Conservation (phyloP, 2,888 invertebrate species). For the Pardosa pseudoannulata region DNA sequence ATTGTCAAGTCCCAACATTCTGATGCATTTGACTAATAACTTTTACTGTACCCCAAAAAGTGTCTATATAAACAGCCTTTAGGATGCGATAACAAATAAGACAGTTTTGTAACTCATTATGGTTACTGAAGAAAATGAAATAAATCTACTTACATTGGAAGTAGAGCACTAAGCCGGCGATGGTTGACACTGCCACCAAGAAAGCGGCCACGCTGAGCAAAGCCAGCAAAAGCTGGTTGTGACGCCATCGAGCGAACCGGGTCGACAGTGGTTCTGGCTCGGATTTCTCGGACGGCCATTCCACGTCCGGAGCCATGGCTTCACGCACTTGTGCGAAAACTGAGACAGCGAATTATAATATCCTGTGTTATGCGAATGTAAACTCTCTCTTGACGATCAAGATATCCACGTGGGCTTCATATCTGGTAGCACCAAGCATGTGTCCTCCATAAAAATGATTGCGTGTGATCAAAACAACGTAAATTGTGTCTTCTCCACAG, state of each 20-base stretch:
- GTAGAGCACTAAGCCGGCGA: constrained; percentile 59
- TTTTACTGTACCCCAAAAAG: too few species aligned
- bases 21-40: too few species aligned
- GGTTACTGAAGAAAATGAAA: too few species aligned
- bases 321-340: not conserved
- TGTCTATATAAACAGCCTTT: too few species aligned
- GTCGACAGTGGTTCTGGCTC: constrained; percentile 50
- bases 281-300: constrained; percentile 57
- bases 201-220: constrained; percentile 48
- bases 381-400: not conserved
- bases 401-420: not conserved
- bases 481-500: too few species aligned
- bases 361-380: not conserved
- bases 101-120: too few species aligned
- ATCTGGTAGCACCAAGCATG: too few species aligned
- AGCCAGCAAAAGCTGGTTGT: constrained; percentile 55
- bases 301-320: constrained; percentile 59
- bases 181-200: constrained; percentile 53
- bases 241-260: constrained; percentile 59
- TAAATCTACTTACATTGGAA: constrained; percentile 59
- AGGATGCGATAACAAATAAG: too few species aligned
- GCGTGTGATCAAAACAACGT: not conserved
- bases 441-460: not conserved
- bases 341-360: not conserved
- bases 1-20: too few species aligned